phyloP scores from a whole-genome alignment of 2,888 invertebrate species.

The Lottia gigantea region DNA sequence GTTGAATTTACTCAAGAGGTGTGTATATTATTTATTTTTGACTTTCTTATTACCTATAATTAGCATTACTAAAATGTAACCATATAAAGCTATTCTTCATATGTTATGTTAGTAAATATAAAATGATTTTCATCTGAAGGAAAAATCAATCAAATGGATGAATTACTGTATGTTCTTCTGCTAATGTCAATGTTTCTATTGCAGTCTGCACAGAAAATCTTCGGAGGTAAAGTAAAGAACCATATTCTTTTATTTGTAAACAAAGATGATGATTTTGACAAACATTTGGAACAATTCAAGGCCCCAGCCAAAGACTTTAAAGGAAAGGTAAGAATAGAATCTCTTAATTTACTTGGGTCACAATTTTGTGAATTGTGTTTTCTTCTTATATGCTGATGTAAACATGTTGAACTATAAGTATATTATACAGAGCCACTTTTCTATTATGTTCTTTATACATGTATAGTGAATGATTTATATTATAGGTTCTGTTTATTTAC shows the following conservation, averaged over 20 bases:
- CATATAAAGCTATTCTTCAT: too few species aligned
- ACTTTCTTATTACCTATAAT: not conserved
- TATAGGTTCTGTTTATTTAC: conserved; percentile 88
- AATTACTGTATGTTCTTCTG: too few species aligned
- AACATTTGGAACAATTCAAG: conserved; percentile 81
- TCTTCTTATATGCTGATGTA: not conserved
- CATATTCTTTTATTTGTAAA: conserved; percentile 96
- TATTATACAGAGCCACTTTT: too few species aligned
- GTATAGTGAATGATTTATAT: conserved; percentile 9
- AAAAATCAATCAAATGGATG: too few species aligned
- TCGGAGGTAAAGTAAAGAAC: conserved; percentile 96
- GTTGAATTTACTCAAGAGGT: conserved; percentile 95
- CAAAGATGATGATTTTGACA: conserved; percentile 77
- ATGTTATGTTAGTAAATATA: too few species aligned
- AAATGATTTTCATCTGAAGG: too few species aligned
- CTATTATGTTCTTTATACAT: not conserved
- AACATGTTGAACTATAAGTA: too few species aligned
- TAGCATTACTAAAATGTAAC: too few species aligned
- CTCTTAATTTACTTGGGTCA: too few species aligned
- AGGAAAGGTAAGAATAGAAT: conserved; percentile 77
- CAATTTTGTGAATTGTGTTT: too few species aligned
- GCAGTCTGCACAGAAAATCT: conserved; percentile 94
- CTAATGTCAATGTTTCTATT: conserved; percentile 15
- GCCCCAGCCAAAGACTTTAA: conserved; percentile 89
- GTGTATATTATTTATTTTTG: conserved; percentile 24